These are phyloP conservation scores for Mamestra brassicae DNA, from an alignment of 2,888 invertebrate species.

Conservation along the genomic window DNA sequence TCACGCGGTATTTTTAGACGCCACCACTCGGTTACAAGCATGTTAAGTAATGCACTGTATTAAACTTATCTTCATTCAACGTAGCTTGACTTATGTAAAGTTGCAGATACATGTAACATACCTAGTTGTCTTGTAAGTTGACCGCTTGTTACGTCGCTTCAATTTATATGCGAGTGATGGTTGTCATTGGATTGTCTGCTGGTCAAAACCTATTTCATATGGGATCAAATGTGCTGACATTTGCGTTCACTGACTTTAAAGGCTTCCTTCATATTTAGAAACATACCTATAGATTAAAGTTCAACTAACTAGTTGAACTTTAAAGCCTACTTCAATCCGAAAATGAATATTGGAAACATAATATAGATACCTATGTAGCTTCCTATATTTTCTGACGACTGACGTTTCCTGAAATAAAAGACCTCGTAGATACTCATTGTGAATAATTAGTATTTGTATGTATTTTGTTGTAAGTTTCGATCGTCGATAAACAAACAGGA, in stretches of 20 bases:
- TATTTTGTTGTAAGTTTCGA: not conserved
- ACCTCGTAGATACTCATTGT: not conserved
- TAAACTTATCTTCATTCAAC: conserved; percentile 32
- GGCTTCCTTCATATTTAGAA: too few relatives aligned
- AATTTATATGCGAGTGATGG: not conserved
- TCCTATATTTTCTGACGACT: not conserved
- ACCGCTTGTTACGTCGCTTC: not conserved
- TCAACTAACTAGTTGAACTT: too few relatives aligned
- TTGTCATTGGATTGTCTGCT: not conserved
- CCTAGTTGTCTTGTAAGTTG: not conserved
- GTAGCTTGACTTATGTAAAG: conserved; percentile 2
- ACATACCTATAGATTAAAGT: too few relatives aligned
- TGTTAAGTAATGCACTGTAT: conserved; percentile 42
- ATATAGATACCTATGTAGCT: too few relatives aligned
- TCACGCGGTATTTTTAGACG: conserved; percentile 54
- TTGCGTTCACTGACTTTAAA: too few relatives aligned
- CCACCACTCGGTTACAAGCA: conserved; percentile 35
- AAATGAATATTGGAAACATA: too few relatives aligned
- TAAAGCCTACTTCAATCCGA: too few relatives aligned
- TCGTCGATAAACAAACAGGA: not conserved
- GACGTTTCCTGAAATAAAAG: not conserved
- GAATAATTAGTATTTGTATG: too few relatives aligned
- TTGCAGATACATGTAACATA: conserved; percentile 5
- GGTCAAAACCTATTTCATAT: not conserved
- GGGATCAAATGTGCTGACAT: not conserved